Evolutionary conservation across 2,797 vertebrate genomes (phyloP).

Genomic region (Pangasius macronema): DNA sequence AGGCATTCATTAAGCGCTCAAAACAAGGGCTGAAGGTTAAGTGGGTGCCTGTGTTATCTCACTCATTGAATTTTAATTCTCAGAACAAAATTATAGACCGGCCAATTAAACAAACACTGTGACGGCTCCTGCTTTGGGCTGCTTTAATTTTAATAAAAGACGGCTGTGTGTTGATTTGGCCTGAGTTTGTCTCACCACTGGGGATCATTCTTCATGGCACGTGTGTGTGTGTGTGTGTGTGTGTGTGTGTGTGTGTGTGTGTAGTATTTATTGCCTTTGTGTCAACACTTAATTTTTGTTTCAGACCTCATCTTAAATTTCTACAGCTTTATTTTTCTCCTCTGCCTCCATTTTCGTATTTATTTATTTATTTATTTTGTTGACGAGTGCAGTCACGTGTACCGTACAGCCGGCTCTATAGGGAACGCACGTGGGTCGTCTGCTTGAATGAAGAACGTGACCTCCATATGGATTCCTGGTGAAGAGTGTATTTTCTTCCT

Average conservation of each 20-base stretch:
- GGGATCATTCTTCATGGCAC: not conserved
- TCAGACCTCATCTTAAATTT: not conserved
- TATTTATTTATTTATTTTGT: not conserved
- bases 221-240: slow-evolving; percentile 8
- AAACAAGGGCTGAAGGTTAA: slow-evolving; percentile 60
- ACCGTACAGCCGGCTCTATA: not conserved
- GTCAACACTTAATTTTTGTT: not conserved
- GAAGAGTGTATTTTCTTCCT: not conserved
- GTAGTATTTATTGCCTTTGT: not conserved
- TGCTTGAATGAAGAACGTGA: not conserved
- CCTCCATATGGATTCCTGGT: not conserved
- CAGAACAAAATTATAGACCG: slow-evolving; percentile 52
- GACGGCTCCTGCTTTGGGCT: slow-evolving; percentile 33
- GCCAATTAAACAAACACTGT: slow-evolving; percentile 54
- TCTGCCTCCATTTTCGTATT: not conserved
- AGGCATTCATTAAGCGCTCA: slow-evolving; percentile 55
- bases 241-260: slow-evolving; percentile 3
- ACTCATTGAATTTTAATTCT: slow-evolving; percentile 60
- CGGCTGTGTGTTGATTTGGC: not conserved
- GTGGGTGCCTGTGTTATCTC: slow-evolving; percentile 54
- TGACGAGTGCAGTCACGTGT: not conserved
- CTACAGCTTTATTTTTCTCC: not conserved
- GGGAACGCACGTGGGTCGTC: not conserved
- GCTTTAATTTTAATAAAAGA: slow-evolving; percentile 43
- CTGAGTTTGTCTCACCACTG: not conserved